These are phyloP conservation scores for Mesocentrotus franciscanus DNA, from an alignment of 53 echinoderm and acorn worm species.

Conservation along the genomic window DNA sequence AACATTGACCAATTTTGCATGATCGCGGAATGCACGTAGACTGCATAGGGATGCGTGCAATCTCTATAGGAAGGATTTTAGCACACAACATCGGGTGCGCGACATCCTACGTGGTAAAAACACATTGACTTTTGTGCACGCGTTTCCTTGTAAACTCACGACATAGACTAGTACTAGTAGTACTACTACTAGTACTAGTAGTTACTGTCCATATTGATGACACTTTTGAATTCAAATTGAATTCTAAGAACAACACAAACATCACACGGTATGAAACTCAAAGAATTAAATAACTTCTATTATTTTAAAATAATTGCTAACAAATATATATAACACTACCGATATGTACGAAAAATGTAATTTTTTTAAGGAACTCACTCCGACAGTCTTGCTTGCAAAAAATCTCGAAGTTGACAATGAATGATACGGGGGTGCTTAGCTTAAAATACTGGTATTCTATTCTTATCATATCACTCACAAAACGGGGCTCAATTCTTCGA, in stretches of 20 bases:
- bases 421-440: neutral
- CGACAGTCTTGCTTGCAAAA: conserved; percentile 38
- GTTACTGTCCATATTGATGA: neutral
- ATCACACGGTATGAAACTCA: neutral
- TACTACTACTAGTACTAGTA: no score
- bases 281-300: neutral
- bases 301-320: neutral
- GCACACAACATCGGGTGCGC: no score
- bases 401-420: neutral
- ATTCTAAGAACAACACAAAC: neutral
- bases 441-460: neutral
- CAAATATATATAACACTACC: neutral
- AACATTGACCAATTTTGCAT: no score
- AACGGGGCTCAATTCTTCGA: neutral
- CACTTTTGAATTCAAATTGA: neutral
- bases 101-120: neutral
- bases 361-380: conserved; percentile 31
- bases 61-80: no score
- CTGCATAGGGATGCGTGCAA: no score
- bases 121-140: neutral
- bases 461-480: neutral
- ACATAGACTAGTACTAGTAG: no score
- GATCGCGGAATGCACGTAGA: no score
- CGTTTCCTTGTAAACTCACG: neutral
- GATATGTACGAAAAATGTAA: neutral